Conservation (phyloP, 2,113 vertebrate genomes). For the Mustelus asterias region DNA sequence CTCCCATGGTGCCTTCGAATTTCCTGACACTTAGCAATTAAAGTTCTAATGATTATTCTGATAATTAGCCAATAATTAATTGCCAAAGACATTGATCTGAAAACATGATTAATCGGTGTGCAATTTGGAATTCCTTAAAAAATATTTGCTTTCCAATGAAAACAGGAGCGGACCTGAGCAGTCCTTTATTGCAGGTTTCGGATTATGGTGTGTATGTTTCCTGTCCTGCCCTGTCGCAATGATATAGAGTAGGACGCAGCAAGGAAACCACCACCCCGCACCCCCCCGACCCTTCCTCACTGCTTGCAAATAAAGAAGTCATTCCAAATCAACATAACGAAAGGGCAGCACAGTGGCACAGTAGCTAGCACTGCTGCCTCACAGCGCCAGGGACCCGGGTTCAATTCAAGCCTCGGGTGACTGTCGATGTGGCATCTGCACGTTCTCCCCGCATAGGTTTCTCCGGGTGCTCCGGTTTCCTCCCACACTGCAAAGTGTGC, state of each 20-base stretch:
- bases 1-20: slow-evolving; percentile 48
- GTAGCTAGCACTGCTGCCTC: too few relatives aligned
- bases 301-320: neutral
- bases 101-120: slow-evolving; percentile 38
- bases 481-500: too few relatives aligned
- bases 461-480: too few relatives aligned
- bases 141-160: slow-evolving; percentile 13
- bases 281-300: neutral
- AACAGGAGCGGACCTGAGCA: neutral
- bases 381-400: too few relatives aligned
- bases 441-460: too few relatives aligned
- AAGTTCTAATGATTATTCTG: slow-evolving; percentile 50
- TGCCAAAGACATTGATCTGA: slow-evolving; percentile 44
- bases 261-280: too few relatives aligned
- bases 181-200: neutral
- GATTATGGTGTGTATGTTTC: neutral
- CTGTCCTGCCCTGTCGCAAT: neutral
- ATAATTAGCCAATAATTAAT: slow-evolving; percentile 52
- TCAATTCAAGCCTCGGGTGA: too few relatives aligned
- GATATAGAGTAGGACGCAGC: neutral
- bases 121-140: slow-evolving; percentile 9
- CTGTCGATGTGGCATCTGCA: too few relatives aligned
- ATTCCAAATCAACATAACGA: neutral
- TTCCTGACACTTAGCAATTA: slow-evolving; percentile 49
- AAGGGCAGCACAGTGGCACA: too few relatives aligned